Conservation (phyloP, 2,113 vertebrate species). For the Machaerirhynchus nigripectus region DNA sequence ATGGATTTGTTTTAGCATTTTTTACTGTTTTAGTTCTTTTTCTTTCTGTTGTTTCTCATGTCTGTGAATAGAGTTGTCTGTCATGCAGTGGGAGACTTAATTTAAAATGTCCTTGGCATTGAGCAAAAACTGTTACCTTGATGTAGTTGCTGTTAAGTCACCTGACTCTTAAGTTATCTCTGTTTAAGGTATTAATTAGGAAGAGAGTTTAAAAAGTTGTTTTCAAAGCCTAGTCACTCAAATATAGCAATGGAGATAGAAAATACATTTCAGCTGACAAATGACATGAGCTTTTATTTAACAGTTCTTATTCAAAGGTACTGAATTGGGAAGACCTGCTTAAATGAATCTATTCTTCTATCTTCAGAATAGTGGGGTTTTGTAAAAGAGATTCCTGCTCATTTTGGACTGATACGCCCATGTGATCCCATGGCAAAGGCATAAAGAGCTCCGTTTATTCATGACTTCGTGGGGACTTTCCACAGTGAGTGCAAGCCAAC, state of each 20-base stretch:
- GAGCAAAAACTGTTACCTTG: not conserved
- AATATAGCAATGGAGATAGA: not conserved
- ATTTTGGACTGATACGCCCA: not conserved
- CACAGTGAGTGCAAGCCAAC: not conserved
- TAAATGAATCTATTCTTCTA: slow-evolving; percentile 27
- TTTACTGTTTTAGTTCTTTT: not conserved
- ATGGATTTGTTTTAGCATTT: not conserved
- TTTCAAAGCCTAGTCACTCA: not conserved
- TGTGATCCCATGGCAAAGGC: slow-evolving; percentile 36
- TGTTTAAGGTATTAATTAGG: slow-evolving; percentile 28
- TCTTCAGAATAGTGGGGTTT: not conserved
- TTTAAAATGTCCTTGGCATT: not conserved
- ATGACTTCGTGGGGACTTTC: slow-evolving; percentile 25
- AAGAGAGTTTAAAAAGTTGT: not conserved
- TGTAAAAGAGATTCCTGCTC: slow-evolving; percentile 13
- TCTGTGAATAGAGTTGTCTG: not conserved
- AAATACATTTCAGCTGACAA: slow-evolving; percentile 49
- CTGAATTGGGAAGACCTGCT: slow-evolving; percentile 34
- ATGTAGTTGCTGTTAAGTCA: not conserved
- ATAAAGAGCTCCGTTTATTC: slow-evolving; percentile 28
- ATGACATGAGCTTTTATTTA: slow-evolving; percentile 14
- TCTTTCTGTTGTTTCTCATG: not conserved
- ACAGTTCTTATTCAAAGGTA: slow-evolving; percentile 16
- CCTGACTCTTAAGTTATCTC: not conserved
- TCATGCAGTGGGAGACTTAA: not conserved